These are phyloP conservation scores for Callospermophilus lateralis DNA, from an alignment of 2,113 vertebrate genomes.

Conservation along the genomic window DNA sequence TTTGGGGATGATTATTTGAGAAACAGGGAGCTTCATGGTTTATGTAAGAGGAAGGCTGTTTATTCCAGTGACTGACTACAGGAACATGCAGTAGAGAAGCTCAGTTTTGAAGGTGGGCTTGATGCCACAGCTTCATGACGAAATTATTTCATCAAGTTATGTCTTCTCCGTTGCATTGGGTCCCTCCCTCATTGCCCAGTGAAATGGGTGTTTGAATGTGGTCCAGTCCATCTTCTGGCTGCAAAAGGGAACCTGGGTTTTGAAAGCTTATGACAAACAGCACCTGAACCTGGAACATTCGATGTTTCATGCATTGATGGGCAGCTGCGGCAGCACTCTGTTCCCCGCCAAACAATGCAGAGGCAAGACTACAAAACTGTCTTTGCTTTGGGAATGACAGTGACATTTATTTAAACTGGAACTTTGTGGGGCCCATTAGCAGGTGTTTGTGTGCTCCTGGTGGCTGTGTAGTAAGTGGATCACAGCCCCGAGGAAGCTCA, in stretches of 20 bases:
- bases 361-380: neutral
- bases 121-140: neutral
- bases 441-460: neutral
- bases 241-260: conserved; percentile 27
- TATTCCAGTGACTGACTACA: neutral
- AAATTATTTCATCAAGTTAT: conserved; percentile 34
- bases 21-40: neutral
- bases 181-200: neutral
- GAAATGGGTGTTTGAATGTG: neutral
- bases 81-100: neutral
- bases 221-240: conserved; percentile 29
- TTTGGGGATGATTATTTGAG: conserved; percentile 40
- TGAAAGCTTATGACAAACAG: conserved; percentile 33
- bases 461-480: neutral
- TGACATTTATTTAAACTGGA: neutral
- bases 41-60: conserved; percentile 23
- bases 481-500: neutral
- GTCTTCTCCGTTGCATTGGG: neutral
- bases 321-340: neutral
- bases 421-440: neutral
- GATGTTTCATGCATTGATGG: conserved; percentile 51
- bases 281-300: neutral
- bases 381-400: neutral
- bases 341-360: conserved; percentile 33
- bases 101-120: neutral